Evolutionary conservation across 2,113 vertebrate species (phyloP), one percentile per base, ranked within the genome.

Genomic region (Mohoua ochrocephala): DNA sequence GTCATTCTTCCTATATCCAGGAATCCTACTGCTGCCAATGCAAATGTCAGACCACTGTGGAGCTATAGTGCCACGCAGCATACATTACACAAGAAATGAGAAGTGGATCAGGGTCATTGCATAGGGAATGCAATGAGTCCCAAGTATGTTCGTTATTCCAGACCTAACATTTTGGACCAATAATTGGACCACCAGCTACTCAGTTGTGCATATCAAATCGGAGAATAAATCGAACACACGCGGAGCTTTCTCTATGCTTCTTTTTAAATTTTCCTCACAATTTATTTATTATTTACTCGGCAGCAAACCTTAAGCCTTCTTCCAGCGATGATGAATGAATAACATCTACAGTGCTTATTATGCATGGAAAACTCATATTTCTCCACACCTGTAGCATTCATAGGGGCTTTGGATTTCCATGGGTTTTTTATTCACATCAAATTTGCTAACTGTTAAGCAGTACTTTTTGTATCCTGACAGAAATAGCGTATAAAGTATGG

Each of bases 1-100:
- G 98, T 99, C 97, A 98, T 98, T 98, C 97, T 69, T 87, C 92
- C 95, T 94, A 97, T 95, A 97, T 64, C 84, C 92, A 97, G 94
- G 97, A 97, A 97, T 97, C 80, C 91, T 85, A 54, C 71, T 61
- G 60, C 95, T 97, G 96, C 93, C 94, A 97, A 91, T 96, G 89
- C 82, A 95, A 96, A 97, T 98, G 94, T 61, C 97, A 96, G 98
- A 95, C 91, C 97, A 97, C 97, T 97, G 96, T 86, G 96, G 93
- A 96, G 95, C 92, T 95, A 86, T 93, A 98, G 84, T 91, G 92
- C 54, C 95, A 94, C 7, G 53, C 74, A 59, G 92, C 91, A 91
- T 97, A 94, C 97, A 98, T 98, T 96, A 84, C 87, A 96, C 91
- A 86, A 97, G 94, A 97, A 97, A 90, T 84, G 79, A 95, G 60